Evolutionary conservation across 1,140 invertebrate species (phyloP), one percentile per base, ranked within the genome.

Genomic region (Zophobas atratus): DNA sequence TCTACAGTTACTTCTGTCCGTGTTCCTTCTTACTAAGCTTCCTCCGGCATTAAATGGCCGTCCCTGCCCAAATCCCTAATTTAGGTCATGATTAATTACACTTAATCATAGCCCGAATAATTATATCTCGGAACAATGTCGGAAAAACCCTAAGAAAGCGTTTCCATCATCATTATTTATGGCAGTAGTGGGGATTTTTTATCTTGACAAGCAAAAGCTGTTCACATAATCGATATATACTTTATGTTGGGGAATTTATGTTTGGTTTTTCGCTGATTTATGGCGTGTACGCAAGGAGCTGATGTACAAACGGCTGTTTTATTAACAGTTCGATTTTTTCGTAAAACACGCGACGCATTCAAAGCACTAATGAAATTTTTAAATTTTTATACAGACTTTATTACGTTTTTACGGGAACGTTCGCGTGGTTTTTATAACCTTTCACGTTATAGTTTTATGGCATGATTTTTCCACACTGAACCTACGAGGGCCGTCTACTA

Each of bases 141-240:
- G 43, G 43, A 46, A 46, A 46, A 46, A 46, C 8, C 20, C 3
- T 46, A 46, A 46, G 43, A 46, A 46, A 46, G 43, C 43, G 43
- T 46, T 46, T 46, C 43, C 43, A 46, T 46, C 43, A 46, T 46
- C 43, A 8, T 46, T 46, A 46, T 46, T 46, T 46, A 46, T 46
- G 3, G 20, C 20, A 20, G 43, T 46, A 8, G 43, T 3, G 43
- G 3, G 43, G 8, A 4, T 46, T 46, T 46, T 46, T 46, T 46
- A 46, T 46, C 43, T 46, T 8, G 43, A 46, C 43, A 8, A 8
- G 43, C 43, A 3, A 4, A 46, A 46, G 43, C 43, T 46, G 43
- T 3, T 8, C 43, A 8, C 43, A 3, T 46, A 46, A 46, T 46
- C 43, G 43, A 46, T 46, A 46, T 46, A 46, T 46, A 46, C 8